Evolutionary conservation across 53 echinoderm and acorn worm species (phyloP).

Genomic region (Temnopleurus reevesii): DNA sequence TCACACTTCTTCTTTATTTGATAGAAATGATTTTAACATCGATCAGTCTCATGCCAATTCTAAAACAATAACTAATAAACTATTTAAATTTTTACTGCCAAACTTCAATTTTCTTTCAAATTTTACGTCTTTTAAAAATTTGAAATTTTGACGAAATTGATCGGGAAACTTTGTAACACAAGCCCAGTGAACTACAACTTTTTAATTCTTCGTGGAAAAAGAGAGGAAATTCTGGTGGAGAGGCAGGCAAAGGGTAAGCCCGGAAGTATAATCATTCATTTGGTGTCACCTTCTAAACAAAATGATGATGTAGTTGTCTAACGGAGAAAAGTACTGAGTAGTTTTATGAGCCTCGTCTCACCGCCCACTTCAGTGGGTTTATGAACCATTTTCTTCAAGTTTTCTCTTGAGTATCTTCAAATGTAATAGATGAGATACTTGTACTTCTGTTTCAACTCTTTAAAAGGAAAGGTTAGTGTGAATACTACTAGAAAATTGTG

Average conservation of each 20-base stretch:
- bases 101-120: too few species aligned
- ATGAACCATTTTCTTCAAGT: not conserved
- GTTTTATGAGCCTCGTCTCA: not conserved
- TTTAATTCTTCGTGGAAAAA: too few species aligned
- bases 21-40: too few species aligned
- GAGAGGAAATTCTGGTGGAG: too few species aligned
- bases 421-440: not conserved
- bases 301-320: not conserved
- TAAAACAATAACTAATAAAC: too few species aligned
- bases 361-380: not conserved
- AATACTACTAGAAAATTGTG: not conserved
- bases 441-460: not conserved
- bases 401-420: not conserved
- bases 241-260: not conserved
- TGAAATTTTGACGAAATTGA: too few species aligned
- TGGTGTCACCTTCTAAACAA: not conserved
- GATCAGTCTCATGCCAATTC: too few species aligned
- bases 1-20: too few species aligned
- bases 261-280: not conserved
- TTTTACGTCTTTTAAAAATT: too few species aligned
- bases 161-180: too few species aligned
- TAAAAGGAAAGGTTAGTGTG: not conserved
- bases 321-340: not conserved
- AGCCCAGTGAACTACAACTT: too few species aligned
- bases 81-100: too few species aligned